Evolutionary conservation across 2,113 vertebrate genomes (phyloP), one percentile per base, ranked within the genome.

Genomic region (Glaucomys volans): DNA sequence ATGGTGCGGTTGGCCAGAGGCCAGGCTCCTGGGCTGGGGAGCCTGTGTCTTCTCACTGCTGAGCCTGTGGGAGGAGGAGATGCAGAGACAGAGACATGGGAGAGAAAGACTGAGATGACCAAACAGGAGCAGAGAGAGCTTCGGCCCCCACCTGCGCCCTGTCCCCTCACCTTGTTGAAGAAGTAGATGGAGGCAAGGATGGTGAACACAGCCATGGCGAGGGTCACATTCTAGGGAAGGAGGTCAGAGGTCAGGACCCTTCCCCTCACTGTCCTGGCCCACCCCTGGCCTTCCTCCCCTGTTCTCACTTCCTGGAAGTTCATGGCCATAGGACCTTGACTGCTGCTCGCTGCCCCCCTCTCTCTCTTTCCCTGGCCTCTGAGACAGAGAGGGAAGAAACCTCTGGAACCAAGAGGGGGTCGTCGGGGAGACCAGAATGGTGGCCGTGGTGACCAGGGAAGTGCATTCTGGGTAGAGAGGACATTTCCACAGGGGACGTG

Each of bases 101-200:
- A 26, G 37, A 59, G 35, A 37, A 0, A 24, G 84, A 54, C 20
- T 1, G 2, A 16, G 32, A 35, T 2, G 1, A 37, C 4, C 10
- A 20, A 13, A 14, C 0, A 4, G 42, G 79, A 40, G 5, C 0
- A 4, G 7, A 26, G 52, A 0, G 32, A 62, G 37, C 32, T 7
- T 14, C 40, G 11, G 54, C 9, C 66, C 8, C 67, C 14, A 3
- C 44, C 40, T 3, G 67, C 0, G 0, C 35, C 8, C 1, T 24
- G 6, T 0, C 87, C 0, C 0, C 97, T 96, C 82, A 97, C 97
- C 91, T 98, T 98, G 95, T 97, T 96, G 96, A 98, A 98, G 97
- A 98, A 97, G 77, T 98, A 98, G 83, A 97, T 87, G 93, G 97
- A 97, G 13, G 97, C 74, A 0, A 98, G 71, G 91, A 98, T 96